These are phyloP conservation scores for Vanessa atalanta DNA, from an alignment of 1,140 invertebrate genomes.

Conservation along the genomic window DNA sequence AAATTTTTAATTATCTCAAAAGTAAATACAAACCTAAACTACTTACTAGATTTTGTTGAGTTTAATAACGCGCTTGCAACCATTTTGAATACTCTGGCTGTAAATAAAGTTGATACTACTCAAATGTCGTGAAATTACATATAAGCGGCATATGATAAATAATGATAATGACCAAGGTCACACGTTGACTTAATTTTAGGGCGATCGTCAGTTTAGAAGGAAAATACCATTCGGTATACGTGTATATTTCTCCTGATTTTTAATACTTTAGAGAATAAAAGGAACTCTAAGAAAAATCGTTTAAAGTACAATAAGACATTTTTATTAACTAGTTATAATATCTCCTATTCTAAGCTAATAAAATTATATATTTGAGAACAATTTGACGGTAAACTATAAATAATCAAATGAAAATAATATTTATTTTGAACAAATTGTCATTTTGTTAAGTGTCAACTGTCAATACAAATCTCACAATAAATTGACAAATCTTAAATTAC, in stretches of 20 bases:
- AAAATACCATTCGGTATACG: not conserved
- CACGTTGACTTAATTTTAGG: conserved; percentile 28
- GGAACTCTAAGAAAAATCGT: too few species aligned
- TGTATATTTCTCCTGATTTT: not conserved
- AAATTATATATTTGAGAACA: not conserved
- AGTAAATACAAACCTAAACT: not conserved
- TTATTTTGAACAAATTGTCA: too few species aligned
- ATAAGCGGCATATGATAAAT: conserved; percentile 31
- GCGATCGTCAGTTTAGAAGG: conserved; percentile 14
- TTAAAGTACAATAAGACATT: not conserved
- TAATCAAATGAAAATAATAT: not conserved
- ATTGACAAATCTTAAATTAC: not conserved
- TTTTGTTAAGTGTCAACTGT: not conserved
- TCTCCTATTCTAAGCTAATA: not conserved
- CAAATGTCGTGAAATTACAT: conserved; percentile 24
- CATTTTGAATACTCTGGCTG: conserved; percentile 44
- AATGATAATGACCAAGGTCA: conserved; percentile 46
- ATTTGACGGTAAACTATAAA: conserved; percentile 1
- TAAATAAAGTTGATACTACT: conserved; percentile 22
- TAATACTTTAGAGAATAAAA: too few species aligned
- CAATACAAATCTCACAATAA: not conserved
- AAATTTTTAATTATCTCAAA: not conserved
- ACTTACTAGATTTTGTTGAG: conserved; percentile 60
- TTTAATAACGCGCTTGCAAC: conserved; percentile 54
- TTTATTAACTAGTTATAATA: not conserved